Evolutionary conservation across 1,140 invertebrate species (phyloP).

Genomic region (Papilio machaon): DNA sequence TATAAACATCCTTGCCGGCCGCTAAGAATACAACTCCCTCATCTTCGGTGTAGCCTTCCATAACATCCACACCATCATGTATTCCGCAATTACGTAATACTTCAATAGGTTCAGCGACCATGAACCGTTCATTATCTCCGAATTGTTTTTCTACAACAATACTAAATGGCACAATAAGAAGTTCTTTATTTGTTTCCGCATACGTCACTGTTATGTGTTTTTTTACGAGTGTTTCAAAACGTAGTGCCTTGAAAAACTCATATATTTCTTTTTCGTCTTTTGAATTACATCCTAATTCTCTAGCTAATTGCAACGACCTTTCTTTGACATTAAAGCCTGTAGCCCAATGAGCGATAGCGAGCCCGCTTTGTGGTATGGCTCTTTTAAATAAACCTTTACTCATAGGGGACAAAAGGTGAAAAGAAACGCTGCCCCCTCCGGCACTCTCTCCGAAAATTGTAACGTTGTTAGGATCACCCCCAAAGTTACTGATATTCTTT

Average conservation of each 20-base stretch:
- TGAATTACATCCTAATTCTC: conserved; percentile 51
- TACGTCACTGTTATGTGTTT: conserved; percentile 41
- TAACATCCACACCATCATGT: too few species aligned
- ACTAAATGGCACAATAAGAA: conserved; percentile 36
- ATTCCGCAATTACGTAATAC: conserved; percentile 37
- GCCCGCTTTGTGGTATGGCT: background rate
- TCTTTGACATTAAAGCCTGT: background rate
- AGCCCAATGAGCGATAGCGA: background rate
- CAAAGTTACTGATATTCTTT: too few species aligned
- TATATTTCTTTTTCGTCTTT: background rate
- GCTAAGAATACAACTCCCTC: too few species aligned
- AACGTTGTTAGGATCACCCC: too few species aligned
- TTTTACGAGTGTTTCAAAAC: conserved; percentile 44
- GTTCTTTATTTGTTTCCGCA: conserved; percentile 36
- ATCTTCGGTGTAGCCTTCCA: too few species aligned
- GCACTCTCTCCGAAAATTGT: conserved; percentile 17
- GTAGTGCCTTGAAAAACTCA: conserved; percentile 2
- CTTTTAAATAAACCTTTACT: too few species aligned
- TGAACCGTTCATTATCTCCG: too few species aligned
- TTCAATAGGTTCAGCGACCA: conserved; percentile 43
- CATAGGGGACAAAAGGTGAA: too few species aligned
- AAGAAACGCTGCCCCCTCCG: too few species aligned
- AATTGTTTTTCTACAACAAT: conserved; percentile 45
- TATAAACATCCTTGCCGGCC: conserved; percentile 43
- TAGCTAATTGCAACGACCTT: conserved; percentile 32